Percentiles rank a stretch among this genome's conserved stretches.
phyloP scores from a whole-genome alignment of 2,797 vertebrate genomes.

The Pipistrellus pipistrellus region DNA sequence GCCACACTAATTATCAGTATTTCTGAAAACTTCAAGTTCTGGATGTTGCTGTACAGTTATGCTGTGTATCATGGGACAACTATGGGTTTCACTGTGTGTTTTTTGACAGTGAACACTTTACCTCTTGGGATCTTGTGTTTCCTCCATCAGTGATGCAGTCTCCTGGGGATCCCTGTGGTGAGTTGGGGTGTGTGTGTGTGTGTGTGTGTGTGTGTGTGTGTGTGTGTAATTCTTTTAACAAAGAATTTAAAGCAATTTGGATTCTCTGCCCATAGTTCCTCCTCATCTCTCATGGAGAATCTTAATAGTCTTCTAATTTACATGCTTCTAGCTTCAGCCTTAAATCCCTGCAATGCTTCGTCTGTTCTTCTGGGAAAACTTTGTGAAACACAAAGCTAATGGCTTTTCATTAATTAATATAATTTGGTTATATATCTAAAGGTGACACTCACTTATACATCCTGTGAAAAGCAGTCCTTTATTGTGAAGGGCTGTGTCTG shows the following conservation, averaged over 20 bases:
- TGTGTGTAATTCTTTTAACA: background rate
- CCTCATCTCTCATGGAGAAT: background rate
- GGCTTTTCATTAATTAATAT: background rate
- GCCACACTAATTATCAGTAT: constrained; percentile 22
- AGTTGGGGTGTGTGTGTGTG: background rate
- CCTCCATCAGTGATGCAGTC: background rate
- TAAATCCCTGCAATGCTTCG: background rate
- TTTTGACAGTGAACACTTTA: background rate
- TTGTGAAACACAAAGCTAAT: background rate
- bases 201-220: background rate
- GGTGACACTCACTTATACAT: background rate
- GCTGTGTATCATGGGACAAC: background rate
- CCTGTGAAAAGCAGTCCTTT: background rate
- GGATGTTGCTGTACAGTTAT: background rate
- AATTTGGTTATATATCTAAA: background rate
- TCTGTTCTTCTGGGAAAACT: background rate
- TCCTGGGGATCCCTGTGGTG: background rate
- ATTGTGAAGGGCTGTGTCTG: background rate
- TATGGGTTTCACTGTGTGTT: background rate
- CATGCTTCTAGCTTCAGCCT: background rate
- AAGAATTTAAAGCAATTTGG: constrained; percentile 23
- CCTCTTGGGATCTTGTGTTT: background rate
- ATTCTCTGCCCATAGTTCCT: background rate
- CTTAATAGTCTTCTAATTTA: constrained; percentile 25
- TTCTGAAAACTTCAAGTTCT: constrained; percentile 49